Evolutionary conservation across 2,113 vertebrate species (phyloP).

Genomic region (Micronycteris hirsuta): DNA sequence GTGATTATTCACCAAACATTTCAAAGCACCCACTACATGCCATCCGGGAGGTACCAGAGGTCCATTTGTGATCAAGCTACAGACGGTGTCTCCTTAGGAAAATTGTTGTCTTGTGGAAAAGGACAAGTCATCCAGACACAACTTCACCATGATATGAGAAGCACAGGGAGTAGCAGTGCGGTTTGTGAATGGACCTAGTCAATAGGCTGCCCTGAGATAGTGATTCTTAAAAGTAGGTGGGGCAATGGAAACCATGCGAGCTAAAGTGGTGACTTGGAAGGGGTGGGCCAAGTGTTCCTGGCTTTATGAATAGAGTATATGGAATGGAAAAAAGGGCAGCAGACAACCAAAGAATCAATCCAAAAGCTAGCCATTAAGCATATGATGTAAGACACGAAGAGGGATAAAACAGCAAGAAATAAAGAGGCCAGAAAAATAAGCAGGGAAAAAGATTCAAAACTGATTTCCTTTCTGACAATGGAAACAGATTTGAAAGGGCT

Average conservation of each 20-base stretch:
- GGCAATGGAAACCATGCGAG: background rate
- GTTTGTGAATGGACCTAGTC: background rate
- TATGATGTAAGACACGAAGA: background rate
- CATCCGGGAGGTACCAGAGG: background rate
- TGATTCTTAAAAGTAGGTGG: background rate
- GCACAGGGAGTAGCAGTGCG: background rate
- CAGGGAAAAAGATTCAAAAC: background rate
- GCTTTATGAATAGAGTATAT: background rate
- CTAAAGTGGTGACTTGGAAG: background rate
- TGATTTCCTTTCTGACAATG: background rate
- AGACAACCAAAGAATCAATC: background rate
- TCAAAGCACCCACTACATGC: background rate
- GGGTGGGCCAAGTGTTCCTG: background rate
- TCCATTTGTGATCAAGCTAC: background rate
- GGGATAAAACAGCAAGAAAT: background rate
- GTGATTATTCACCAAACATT: background rate
- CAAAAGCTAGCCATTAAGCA: background rate
- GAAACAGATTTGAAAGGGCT: background rate
- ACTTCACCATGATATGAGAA: background rate
- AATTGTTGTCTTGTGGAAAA: background rate
- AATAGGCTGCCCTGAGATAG: background rate
- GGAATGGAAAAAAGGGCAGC: background rate
- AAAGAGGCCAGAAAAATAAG: background rate
- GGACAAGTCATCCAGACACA: background rate
- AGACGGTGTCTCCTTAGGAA: background rate